A percentile compares a stretch with the other conserved stretches of the same genome.
phyloP scores from a whole-genome alignment of 2,113 vertebrate genomes.

The Rhodinocichla rosea region DNA sequence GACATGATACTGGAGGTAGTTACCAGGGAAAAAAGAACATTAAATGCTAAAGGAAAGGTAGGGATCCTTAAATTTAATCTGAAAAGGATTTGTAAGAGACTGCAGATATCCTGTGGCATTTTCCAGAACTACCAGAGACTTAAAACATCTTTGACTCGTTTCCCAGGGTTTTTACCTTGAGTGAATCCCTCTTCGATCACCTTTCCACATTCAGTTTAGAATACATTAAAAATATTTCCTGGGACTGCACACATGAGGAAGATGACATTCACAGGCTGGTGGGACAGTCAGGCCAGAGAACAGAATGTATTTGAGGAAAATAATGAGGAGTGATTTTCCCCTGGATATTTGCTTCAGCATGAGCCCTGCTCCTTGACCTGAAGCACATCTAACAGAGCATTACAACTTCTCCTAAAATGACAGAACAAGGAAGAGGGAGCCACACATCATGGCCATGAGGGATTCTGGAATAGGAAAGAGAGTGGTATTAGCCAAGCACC shows the following conservation, averaged over 20 bases:
- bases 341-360: neutral
- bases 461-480: neutral
- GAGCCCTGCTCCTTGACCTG: neutral
- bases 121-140: neutral
- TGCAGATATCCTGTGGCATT: neutral
- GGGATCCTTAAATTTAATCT: neutral
- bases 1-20: neutral
- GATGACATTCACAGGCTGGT: neutral
- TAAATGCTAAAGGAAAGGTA: neutral
- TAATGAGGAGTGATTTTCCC: neutral
- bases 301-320: neutral
- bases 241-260: neutral
- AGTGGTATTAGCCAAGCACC: neutral
- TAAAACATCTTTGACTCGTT: neutral
- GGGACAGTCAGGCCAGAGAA: neutral
- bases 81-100: neutral
- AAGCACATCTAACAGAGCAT: neutral
- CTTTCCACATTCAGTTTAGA: neutral
- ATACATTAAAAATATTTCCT: neutral
- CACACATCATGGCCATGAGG: neutral
- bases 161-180: neutral
- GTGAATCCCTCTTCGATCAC: neutral
- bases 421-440: neutral
- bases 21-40: neutral
- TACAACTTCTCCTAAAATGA: neutral